Percentiles rank a stretch among this genome's conserved stretches.
Evolutionary conservation across 2,113 vertebrate genomes (phyloP).

Genomic region (Gallinago undulata): DNA sequence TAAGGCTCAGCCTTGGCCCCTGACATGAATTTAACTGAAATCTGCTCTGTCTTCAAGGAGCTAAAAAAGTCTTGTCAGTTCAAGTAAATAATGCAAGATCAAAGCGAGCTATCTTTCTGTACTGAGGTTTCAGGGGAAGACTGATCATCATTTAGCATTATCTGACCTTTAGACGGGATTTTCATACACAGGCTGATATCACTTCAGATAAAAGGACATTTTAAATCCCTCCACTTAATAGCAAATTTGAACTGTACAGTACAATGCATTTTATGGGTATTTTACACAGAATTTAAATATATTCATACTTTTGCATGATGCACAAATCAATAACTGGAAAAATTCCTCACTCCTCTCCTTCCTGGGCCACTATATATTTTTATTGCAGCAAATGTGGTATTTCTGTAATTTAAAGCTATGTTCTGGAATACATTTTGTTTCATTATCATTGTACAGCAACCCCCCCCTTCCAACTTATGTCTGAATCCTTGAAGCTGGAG

Average conservation of each 20-base stretch:
- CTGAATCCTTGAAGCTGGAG: not conserved
- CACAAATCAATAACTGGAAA: not conserved
- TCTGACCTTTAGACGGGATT: not conserved
- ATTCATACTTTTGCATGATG: not conserved
- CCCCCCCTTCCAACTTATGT: not conserved
- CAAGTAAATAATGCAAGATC: conserved; percentile 41
- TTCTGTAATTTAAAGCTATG: not conserved
- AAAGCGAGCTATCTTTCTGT: conserved; percentile 28
- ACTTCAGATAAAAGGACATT: not conserved
- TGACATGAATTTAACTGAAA: conserved; percentile 14
- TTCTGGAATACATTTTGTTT: not conserved
- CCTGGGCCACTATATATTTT: not conserved
- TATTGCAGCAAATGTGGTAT: not conserved
- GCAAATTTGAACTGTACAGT: not conserved
- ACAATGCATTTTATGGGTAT: not conserved
- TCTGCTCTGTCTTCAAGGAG: not conserved
- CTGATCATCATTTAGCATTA: not conserved
- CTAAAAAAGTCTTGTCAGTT: conserved; percentile 7
- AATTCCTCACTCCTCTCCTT: not conserved
- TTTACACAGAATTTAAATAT: not conserved
- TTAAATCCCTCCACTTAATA: not conserved
- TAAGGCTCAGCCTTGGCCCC: not conserved
- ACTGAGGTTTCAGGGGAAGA: not conserved
- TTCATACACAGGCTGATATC: not conserved
- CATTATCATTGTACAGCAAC: not conserved